Percentiles rank a stretch among this genome's conserved stretches.
Evolutionary conservation across 2,797 vertebrate genomes (phyloP).

Genomic region (Bufotes viridis): DNA sequence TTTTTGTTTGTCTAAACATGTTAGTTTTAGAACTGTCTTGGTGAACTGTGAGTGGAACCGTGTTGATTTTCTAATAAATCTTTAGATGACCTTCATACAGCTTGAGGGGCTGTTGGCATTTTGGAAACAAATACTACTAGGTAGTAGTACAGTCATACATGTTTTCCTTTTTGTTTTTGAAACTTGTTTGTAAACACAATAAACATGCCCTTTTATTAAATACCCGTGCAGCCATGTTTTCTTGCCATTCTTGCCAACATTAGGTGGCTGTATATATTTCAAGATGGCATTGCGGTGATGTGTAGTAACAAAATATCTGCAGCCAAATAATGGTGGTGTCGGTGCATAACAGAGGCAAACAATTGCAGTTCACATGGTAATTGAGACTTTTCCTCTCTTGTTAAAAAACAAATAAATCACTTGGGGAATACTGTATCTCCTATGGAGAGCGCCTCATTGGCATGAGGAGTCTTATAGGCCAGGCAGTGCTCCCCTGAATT

Average conservation of each 20-base stretch:
- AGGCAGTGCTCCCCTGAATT: no score
- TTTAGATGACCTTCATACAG: slow-evolving; percentile 78
- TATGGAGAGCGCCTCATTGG: no score
- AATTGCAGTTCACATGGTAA: not conserved
- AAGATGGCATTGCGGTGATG: slow-evolving; percentile 61
- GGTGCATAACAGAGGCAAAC: not conserved
- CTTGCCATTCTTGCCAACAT: slow-evolving; percentile 72
- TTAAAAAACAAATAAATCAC: no score
- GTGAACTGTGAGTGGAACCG: slow-evolving; percentile 86
- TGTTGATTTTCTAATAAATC: slow-evolving; percentile 79
- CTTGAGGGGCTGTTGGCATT: slow-evolving; percentile 87
- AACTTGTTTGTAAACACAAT: slow-evolving; percentile 86
- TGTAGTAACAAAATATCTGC: slow-evolving; percentile 52
- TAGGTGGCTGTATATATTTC: slow-evolving; percentile 63
- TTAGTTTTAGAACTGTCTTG: slow-evolving; percentile 88
- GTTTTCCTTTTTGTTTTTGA: slow-evolving; percentile 83
- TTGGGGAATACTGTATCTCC: no score
- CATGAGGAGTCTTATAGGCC: no score
- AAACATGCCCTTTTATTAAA: slow-evolving; percentile 83
- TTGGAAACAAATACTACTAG: slow-evolving; percentile 74
- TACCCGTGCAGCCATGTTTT: slow-evolving; percentile 84
- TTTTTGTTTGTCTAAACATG: slow-evolving; percentile 84
- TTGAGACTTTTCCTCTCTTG: not conserved
- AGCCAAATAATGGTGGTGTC: slow-evolving; percentile 59
- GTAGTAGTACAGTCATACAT: slow-evolving; percentile 71